Evolutionary conservation across 2,113 vertebrate species (phyloP), one percentile per base, ranked within the genome.

Genomic region (Hemibagrus wyckioides): DNA sequence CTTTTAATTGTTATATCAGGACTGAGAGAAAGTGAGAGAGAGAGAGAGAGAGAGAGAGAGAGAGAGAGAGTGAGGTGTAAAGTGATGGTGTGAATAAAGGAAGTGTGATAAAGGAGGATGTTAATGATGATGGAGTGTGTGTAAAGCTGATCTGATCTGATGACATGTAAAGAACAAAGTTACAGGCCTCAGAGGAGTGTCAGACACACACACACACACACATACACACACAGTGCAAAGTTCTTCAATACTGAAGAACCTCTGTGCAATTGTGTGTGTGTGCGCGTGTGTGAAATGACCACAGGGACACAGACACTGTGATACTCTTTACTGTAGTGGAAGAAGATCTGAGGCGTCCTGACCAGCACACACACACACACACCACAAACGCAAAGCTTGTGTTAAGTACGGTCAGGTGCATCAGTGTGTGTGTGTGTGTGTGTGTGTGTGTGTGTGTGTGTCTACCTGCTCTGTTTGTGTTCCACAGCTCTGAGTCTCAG

Each of bases 381-480:
- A 67, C 61, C 36, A 36, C 30, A 41, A 15, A 73, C 36, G 48
- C 71, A 75, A 77, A 50, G 41, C 15, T 0, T 50, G 41, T 3
- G 75, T 50, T 77, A 77, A 77, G 44, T 52, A 77, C 28, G n/a
- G 25, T 33, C 39, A 33, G 39, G 67, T 56, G 54, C 9, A 48
- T 56, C 28, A 30, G 54, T 82, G 63, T 82, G 61, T 85, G 63
- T 50, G 41, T 85, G 83, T 80, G 75, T 84, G 83, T 82, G 84
- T 61, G 87, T 25, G 57, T 69, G 77, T 82, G 85, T 61, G 48
- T 88, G 36, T 80, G 84, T 86, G 89, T 86, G 41, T 65, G 30
- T 59, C 17, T 80, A 89, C 82, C 88, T 89, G 88, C 41, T 52
- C 36, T 84, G 73, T 80, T 52, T n/a, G 39, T 44, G 25, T 82